phyloP scores from a whole-genome alignment of 2,113 vertebrate genomes.

The Rhinichthys klamathensis region DNA sequence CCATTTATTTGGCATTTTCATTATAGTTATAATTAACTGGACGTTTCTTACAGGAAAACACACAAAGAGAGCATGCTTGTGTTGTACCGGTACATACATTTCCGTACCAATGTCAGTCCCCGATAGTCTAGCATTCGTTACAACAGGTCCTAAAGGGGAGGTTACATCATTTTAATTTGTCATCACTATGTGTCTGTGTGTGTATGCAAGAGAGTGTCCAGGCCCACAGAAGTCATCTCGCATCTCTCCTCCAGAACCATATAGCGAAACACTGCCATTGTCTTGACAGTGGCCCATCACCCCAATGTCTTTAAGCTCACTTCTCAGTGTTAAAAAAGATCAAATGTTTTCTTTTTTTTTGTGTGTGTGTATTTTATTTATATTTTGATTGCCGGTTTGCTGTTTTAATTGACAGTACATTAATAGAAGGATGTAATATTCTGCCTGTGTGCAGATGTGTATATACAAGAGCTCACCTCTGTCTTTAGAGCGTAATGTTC shows the following conservation, averaged over 20 bases:
- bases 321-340: conserved; percentile 66
- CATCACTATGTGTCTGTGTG: not conserved
- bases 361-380: conserved; percentile 78
- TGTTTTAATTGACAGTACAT: conserved; percentile 70
- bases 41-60: conserved; percentile 63
- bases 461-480: conserved; percentile 60
- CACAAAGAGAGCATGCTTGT: conserved; percentile 66
- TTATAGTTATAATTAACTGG: conserved; percentile 67
- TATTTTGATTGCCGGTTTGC: conserved; percentile 70
- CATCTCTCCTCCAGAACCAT: conserved; percentile 41
- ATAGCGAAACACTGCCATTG: conserved; percentile 42
- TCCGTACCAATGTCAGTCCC: conserved; percentile 53
- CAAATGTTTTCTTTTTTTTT: conserved; percentile 48
- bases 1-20: not conserved
- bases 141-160: conserved; percentile 20
- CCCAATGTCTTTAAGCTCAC: conserved; percentile 61
- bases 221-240: not conserved
- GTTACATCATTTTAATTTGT: not conserved
- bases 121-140: conserved; percentile 25
- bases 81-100: conserved; percentile 68
- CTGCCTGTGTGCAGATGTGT: conserved; percentile 69
- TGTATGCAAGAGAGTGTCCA: not conserved
- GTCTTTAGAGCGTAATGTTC: conserved; percentile 62
- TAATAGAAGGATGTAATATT: conserved; percentile 68
- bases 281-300: conserved; percentile 48